A percentile compares a stretch with the other conserved stretches of the same genome.
These are phyloP conservation scores for Mongoloraphidia duomilia DNA, from an alignment of 2,888 invertebrate genomes.

Conservation along the genomic window DNA sequence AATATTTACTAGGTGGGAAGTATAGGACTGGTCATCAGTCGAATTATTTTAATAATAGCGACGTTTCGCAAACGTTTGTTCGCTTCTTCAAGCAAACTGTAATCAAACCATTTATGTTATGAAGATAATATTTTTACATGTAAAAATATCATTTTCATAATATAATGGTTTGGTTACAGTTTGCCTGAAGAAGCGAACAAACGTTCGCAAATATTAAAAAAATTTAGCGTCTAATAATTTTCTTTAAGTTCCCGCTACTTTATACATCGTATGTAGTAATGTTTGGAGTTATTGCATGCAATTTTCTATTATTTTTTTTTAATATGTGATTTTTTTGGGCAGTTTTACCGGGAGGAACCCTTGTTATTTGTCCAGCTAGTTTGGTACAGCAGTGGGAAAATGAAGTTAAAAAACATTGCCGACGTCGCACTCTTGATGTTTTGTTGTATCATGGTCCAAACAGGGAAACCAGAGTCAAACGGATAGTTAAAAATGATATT, in stretches of 20 bases:
- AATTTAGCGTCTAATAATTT: background rate
- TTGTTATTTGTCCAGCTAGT: conserved; percentile 89
- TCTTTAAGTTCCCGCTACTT: background rate
- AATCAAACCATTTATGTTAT: no score
- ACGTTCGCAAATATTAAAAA: no score
- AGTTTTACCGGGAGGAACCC: conserved; percentile 50
- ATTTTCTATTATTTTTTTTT: conserved; percentile 1
- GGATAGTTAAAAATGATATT: conserved; percentile 57
- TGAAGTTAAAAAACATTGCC: conserved; percentile 55
- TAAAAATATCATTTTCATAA: no score
- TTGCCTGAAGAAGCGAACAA: no score
- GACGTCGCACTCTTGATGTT: conserved; percentile 43
- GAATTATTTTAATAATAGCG: no score
- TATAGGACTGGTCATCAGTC: no score
- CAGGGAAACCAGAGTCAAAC: conserved; percentile 45
- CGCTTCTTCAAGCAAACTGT: no score
- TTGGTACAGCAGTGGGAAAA: conserved; percentile 80
- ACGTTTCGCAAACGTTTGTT: no score
- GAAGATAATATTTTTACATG: no score
- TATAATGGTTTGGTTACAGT: no score
- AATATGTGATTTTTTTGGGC: conserved; percentile 3
- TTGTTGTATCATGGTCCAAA: conserved; percentile 70
- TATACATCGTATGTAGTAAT: background rate
- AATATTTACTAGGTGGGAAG: no score
- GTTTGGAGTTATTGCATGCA: background rate